Conservation (phyloP, 2,888 invertebrate species). For the Aproaerema taeniolella region DNA sequence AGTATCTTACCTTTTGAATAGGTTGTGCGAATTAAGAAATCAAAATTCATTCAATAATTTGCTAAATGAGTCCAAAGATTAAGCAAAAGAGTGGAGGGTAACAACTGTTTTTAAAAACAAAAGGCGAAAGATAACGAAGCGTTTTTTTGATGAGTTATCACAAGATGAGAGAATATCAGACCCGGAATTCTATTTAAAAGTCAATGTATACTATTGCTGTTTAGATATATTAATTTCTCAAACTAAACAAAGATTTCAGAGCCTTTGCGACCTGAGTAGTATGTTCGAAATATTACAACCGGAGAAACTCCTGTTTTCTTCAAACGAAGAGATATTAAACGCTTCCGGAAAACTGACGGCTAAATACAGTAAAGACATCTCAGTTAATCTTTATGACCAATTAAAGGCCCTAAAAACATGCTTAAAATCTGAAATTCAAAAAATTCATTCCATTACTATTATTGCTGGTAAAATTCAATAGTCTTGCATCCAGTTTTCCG, state of each 20-base stretch:
- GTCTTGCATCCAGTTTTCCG: slow-evolving; percentile 20
- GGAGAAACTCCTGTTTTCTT: slow-evolving; percentile 30
- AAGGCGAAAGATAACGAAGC: slow-evolving; percentile 23
- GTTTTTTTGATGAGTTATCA: slow-evolving; percentile 22
- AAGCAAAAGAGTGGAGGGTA: slow-evolving; percentile 9
- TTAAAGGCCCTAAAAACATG: slow-evolving; percentile 17
- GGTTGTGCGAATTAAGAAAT: slow-evolving; percentile 22
- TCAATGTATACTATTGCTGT: slow-evolving; percentile 23
- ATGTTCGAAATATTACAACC: slow-evolving; percentile 17
- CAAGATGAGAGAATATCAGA: slow-evolving; percentile 21
- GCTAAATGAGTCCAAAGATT: slow-evolving; percentile 21
- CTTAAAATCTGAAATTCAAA: slow-evolving; percentile 25
- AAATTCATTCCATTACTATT: slow-evolving; percentile 27
- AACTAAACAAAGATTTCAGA: slow-evolving; percentile 19
- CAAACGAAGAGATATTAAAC: slow-evolving; percentile 23
- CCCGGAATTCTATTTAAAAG: slow-evolving; percentile 24
- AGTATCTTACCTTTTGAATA: slow-evolving; percentile 24
- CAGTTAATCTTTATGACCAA: slow-evolving; percentile 24
- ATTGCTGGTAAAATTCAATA: slow-evolving; percentile 26
- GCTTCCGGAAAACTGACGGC: slow-evolving; percentile 18
- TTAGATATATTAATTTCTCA: slow-evolving; percentile 20
- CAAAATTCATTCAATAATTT: slow-evolving; percentile 23
- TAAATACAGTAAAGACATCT: slow-evolving; percentile 25
- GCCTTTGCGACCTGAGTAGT: slow-evolving; percentile 17
- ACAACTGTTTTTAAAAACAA: slow-evolving; percentile 13